Evolutionary conservation across 92 coral and sea anemone genomes (phyloP).

Genomic region (Pocillopora meandrina): DNA sequence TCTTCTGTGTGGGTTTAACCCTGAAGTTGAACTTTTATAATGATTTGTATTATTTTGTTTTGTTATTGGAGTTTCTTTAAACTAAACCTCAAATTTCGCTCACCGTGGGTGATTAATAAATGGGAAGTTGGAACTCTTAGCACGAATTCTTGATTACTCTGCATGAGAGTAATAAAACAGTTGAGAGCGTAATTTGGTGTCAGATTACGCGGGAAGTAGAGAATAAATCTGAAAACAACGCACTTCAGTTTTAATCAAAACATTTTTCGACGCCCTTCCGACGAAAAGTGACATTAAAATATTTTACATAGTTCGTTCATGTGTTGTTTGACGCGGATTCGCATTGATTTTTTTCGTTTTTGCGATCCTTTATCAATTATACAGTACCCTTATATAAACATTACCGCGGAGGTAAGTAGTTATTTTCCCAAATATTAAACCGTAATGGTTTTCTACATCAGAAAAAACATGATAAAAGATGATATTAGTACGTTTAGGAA

Average conservation of each 20-base stretch:
- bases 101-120: neutral
- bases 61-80: neutral
- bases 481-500: neutral
- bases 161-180: neutral
- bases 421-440: neutral
- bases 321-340: neutral
- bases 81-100: conserved; percentile 1
- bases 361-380: neutral
- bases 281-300: neutral
- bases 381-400: conserved; percentile 20
- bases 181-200: neutral
- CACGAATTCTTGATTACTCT: neutral
- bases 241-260: neutral
- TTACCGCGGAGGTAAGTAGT: conserved; percentile 4
- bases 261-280: neutral
- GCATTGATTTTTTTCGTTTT: neutral
- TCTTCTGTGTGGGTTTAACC: neutral
- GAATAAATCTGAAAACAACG: neutral
- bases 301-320: neutral
- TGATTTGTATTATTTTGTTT: neutral
- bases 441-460: neutral
- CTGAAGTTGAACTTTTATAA: neutral
- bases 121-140: neutral
- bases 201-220: neutral
- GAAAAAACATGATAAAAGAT: conserved; percentile 2